Conservation (phyloP, 2,113 vertebrate species). For the Ochotona princeps region DNA sequence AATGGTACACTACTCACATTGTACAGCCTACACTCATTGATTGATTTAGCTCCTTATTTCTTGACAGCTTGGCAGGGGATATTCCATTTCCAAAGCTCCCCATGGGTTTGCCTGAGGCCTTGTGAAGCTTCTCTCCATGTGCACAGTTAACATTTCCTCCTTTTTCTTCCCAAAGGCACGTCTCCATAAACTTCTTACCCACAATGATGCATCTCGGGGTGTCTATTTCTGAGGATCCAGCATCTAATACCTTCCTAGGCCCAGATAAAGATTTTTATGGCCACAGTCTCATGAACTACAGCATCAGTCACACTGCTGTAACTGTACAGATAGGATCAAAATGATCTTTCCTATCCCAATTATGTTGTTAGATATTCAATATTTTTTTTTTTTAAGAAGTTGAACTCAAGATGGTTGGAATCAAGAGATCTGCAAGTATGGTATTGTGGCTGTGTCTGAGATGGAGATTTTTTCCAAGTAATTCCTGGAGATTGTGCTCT, state of each 20-base stretch:
- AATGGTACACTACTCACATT: not conserved
- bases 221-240: not conserved
- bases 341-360: not conserved
- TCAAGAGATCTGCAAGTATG: not conserved
- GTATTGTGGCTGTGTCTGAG: not conserved
- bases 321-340: not conserved
- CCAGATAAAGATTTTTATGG: not conserved
- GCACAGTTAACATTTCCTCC: not conserved
- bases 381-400: not conserved
- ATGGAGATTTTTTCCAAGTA: conserved; percentile 14
- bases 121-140: not conserved
- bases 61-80: not conserved
- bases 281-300: conserved; percentile 34
- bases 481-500: not conserved
- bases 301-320: not conserved
- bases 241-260: not conserved
- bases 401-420: conserved; percentile 1
- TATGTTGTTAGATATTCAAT: not conserved
- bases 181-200: not conserved
- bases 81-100: not conserved
- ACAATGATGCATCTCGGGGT: conserved; percentile 1
- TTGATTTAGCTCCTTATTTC: conserved; percentile 1
- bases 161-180: not conserved
- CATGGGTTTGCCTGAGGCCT: not conserved
- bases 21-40: not conserved